Conservation (phyloP, 2,888 invertebrate species). For the Alviniconcha strummeri region DNA sequence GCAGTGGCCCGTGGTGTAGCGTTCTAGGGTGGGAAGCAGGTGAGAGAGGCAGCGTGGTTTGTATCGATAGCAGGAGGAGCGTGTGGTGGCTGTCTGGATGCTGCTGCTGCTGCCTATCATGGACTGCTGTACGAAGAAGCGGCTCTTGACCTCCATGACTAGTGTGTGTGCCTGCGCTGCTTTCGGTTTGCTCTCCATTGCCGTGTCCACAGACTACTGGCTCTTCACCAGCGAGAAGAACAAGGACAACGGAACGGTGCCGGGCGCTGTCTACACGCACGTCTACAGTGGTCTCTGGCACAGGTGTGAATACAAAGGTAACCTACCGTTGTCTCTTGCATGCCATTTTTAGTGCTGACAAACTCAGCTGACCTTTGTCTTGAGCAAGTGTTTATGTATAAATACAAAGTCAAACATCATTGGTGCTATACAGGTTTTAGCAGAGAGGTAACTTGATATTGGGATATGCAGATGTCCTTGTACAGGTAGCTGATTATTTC, state of each 20-base stretch:
- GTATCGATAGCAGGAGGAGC: background rate
- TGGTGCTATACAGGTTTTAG: too few species aligned
- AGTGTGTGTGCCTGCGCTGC: slow-evolving; percentile 72
- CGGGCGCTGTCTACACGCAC: slow-evolving; percentile 54
- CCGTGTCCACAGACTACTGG: slow-evolving; percentile 73
- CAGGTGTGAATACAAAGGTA: slow-evolving; percentile 66
- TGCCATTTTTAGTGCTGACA: too few species aligned
- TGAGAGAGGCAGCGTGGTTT: background rate
- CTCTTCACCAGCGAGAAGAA: slow-evolving; percentile 66
- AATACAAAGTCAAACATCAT: too few species aligned
- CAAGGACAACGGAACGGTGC: slow-evolving; percentile 52
- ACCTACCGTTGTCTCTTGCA: background rate
- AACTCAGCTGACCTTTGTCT: too few species aligned
- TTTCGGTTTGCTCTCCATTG: slow-evolving; percentile 71
- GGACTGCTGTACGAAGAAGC: slow-evolving; percentile 70
- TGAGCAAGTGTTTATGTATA: too few species aligned
- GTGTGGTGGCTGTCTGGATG: slow-evolving; percentile 15
- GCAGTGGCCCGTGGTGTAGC: too few species aligned
- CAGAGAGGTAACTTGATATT: too few species aligned
- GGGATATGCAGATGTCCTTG: too few species aligned
- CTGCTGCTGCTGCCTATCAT: slow-evolving; percentile 51
- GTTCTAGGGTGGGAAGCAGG: background rate
- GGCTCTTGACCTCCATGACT: slow-evolving; percentile 70
- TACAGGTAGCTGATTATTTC: too few species aligned
- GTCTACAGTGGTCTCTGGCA: slow-evolving; percentile 68